Conservation (phyloP, 2,888 invertebrate species). For the Rhagophthalmus giganteus region DNA sequence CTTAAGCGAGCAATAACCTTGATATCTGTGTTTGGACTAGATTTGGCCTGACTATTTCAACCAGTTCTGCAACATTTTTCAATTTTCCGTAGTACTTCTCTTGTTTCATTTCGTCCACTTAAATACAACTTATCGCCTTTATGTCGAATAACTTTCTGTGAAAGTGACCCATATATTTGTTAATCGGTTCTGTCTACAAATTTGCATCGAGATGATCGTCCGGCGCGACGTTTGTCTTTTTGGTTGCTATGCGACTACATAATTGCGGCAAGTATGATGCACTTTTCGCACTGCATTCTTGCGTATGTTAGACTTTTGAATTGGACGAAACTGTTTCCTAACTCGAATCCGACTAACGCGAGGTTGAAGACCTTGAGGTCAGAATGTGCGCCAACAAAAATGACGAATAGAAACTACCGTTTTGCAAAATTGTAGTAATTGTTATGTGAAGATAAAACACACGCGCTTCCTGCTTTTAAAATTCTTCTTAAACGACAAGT, state of each 20-base stretch:
- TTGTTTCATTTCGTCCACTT: constrained; percentile 4
- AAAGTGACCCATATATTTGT: constrained; percentile 21
- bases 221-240: not conserved
- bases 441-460: constrained; percentile 7
- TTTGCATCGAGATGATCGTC: constrained; percentile 2
- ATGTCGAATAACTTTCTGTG: constrained; percentile 17
- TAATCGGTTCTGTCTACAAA: constrained; percentile 14
- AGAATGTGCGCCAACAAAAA: constrained; percentile 10
- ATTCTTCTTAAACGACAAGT: not conserved
- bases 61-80: constrained; percentile 17
- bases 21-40: constrained; percentile 19
- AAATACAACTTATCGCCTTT: not conserved
- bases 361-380: constrained; percentile 25
- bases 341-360: not conserved
- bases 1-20: constrained; percentile 20
- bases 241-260: not conserved
- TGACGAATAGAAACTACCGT: constrained; percentile 26
- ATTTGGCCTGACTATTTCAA: constrained; percentile 9
- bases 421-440: constrained; percentile 19
- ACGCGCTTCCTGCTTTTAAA: not conserved
- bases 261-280: no score
- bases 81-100: constrained; percentile 7
- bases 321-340: constrained; percentile 4
- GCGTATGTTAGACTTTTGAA: not conserved
- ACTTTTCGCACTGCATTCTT: not conserved